Evolutionary conservation across 2,113 vertebrate genomes (phyloP), one percentile per base, ranked within the genome.

Genomic region (Eubucco bourcierii): DNA sequence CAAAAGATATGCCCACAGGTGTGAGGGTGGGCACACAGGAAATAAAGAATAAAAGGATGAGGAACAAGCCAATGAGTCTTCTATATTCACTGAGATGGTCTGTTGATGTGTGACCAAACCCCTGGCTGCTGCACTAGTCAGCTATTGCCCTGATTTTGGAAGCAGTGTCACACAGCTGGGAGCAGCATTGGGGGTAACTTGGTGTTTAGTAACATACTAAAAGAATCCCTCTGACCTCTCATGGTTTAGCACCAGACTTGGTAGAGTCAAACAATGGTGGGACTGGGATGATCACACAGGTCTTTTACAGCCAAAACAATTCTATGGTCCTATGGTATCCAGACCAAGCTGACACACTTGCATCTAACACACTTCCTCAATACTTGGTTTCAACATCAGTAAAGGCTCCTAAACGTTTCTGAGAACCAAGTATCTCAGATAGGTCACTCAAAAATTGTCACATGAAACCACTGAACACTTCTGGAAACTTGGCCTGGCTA

Each of bases 401-500:
- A 65, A 53, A 83, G 34, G 50, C 53, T 80, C 82, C 81, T 85
- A 66, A 85, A 67, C 46, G 39, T 19, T 85, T 86, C 73, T 93
- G 73, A 93, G 85, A 94, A 78, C 10, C 47, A 94, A 83, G 58
- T 53, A 77, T 87, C 75, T 92, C 84, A 80, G 91, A 87, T 83
- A 91, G 87, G 76, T 88, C 76, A 93, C 90, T 53, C 76, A 90
- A 94, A 92, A 96, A 68, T 82, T 74, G 47, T 91, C 85, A 88
- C 87, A 72, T 91, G 85, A 94, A 92, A 78, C 80, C 93, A 94
- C 87, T 93, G 24, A 91, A 92, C 58, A 46, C 66, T 92, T 81
- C 63, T 95, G 93, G 94, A 96, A 96, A 96, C 74, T 95, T 96
- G 96, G 94, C 90, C 80, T 59, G 61, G 19, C 53, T 94, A 73